Evolutionary conservation across 1,140 invertebrate genomes (phyloP), one percentile per base, ranked within the genome.

Genomic region (Drosophila pruinosa): DNA sequence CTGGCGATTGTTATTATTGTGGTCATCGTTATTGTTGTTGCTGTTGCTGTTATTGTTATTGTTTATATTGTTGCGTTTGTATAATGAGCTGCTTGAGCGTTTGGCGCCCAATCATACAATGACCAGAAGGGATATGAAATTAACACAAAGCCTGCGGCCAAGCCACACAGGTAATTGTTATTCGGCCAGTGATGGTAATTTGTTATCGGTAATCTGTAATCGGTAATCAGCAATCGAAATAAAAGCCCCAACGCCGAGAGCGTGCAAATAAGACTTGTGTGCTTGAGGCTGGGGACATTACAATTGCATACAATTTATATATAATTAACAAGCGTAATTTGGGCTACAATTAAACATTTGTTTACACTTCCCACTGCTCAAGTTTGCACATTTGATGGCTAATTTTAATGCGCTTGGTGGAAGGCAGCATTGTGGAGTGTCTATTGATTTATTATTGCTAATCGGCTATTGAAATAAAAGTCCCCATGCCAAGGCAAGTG

Each of bases 1-100:
- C n/a, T 53, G 52, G 36, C 38, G 6, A 41, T 65, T 59, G 56
- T 67, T 47, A 50, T 65, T 72, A 62, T 65, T 34, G 26, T 12
- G 19, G 28, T 59, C 14, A 19, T 38, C 36, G 17, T 63, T 63
- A 28, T 12, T 39, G 34, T 52, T 59, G 31, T n/a, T 28, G 5
- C 26, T 41, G 15, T 12, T 45, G 24, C 39, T 68, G 45, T 19
- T 26, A 4, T 47, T 57, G 34, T 50, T 61, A 36, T 26, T 21
- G 22, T 50, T 43, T 3, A 50, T 45, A 45, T 14, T 17, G 48
- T 34, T 62, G 58, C 54, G 14, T 61, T 59, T 59, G 73, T 57
- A 45, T 76, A 76, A 76, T 73, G 70, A 72, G 73, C 70, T 76
- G 52, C 69, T 75, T 76, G 70, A 57, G 53, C 50, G 31, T 38